Conservation (phyloP, 1,140 invertebrate genomes). For the Ylistrum balloti region DNA sequence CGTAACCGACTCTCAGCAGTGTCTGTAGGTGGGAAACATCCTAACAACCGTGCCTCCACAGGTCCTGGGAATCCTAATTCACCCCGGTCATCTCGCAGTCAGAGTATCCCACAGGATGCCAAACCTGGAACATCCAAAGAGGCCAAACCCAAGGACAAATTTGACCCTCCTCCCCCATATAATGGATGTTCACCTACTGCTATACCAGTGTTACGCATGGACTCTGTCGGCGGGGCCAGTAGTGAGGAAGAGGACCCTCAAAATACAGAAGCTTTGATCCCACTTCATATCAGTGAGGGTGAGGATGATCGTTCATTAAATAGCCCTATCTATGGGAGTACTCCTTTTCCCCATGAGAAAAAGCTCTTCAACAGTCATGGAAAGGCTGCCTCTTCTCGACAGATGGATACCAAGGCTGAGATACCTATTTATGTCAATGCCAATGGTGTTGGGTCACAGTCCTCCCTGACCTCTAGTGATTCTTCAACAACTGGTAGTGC, state of each 20-base stretch:
- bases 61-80: background rate
- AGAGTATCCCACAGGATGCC: background rate
- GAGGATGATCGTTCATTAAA: constrained; percentile 53
- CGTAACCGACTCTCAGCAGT: constrained; percentile 55
- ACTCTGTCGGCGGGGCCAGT: constrained; percentile 43
- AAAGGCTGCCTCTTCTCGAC: background rate
- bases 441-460: background rate
- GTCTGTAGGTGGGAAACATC: constrained; percentile 35
- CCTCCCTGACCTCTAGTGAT: constrained; percentile 4
- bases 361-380: background rate
- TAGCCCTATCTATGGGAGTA: background rate
- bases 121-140: constrained; percentile 4
- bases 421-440: constrained; percentile 1
- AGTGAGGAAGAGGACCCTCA: constrained; percentile 64
- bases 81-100: background rate
- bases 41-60: background rate
- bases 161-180: background rate
- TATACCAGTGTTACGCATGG: constrained; percentile 51
- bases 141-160: background rate
- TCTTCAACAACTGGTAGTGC: constrained; percentile 16
- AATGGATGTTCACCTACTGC: background rate
- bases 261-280: constrained; percentile 48
- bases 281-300: constrained; percentile 66
- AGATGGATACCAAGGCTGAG: background rate
- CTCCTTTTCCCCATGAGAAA: background rate